Evolutionary conservation across 1,140 invertebrate genomes (phyloP).

Genomic region (Brachionus paranguensis): DNA sequence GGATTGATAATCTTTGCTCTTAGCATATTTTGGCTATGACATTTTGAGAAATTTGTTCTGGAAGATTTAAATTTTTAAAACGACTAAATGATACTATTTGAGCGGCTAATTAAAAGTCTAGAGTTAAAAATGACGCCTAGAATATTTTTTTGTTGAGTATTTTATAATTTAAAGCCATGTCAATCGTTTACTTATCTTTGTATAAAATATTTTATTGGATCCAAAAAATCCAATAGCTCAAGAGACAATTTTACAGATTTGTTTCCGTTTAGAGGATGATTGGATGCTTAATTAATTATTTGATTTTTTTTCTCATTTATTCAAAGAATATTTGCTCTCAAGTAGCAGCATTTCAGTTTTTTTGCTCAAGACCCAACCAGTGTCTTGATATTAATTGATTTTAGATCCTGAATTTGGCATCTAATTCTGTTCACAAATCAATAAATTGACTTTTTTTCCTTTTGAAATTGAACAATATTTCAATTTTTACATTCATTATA

Average conservation of each 20-base stretch:
- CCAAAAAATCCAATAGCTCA: background rate
- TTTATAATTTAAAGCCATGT: constrained; percentile 3
- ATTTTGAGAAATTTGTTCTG: background rate
- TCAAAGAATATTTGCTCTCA: background rate
- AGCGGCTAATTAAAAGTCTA: constrained; percentile 27
- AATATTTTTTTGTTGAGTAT: background rate
- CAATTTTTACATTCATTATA: background rate
- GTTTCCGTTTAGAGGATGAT: background rate
- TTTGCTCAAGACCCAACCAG: constrained; percentile 1
- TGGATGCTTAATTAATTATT: background rate
- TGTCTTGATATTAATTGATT: constrained; percentile 14
- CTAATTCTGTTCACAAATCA: constrained; percentile 7
- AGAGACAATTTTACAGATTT: background rate
- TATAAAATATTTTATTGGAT: background rate
- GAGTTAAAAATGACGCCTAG: background rate
- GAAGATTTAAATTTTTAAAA: constrained; percentile 11
- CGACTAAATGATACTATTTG: background rate
- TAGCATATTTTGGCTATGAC: background rate
- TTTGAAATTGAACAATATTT: background rate
- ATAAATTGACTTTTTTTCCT: constrained; percentile 3
- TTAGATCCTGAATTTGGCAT: background rate
- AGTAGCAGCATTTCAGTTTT: background rate
- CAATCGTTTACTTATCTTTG: background rate
- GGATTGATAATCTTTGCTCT: constrained; percentile 29
- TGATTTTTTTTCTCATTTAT: background rate